phyloP scores from a whole-genome alignment of 2,888 invertebrate genomes.

The Melanchra persicariae region DNA sequence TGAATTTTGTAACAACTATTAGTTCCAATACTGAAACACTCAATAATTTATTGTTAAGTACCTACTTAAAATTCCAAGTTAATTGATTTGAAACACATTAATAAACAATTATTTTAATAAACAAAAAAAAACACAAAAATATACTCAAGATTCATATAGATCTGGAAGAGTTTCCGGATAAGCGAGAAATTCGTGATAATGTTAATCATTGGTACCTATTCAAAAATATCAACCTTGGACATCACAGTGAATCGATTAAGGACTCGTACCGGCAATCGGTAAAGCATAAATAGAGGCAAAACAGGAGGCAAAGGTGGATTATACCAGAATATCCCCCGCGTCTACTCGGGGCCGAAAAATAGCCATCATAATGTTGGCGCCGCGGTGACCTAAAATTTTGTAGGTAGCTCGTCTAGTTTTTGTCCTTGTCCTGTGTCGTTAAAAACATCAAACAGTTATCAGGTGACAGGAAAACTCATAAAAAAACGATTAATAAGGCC shows the following conservation, averaged over 20 bases:
- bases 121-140: too few species aligned
- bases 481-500: conserved; percentile 4
- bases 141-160: too few species aligned
- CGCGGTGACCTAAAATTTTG: conserved; percentile 27
- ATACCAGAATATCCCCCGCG: background rate
- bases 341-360: conserved; percentile 7
- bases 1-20: too few species aligned
- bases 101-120: too few species aligned
- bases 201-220: too few species aligned
- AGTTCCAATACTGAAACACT: too few species aligned
- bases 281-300: background rate
- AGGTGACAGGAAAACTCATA: background rate
- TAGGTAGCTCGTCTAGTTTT: conserved; percentile 22
- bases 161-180: too few species aligned
- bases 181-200: too few species aligned
- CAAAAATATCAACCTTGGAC: conserved; percentile 25
- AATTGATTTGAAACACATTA: too few species aligned
- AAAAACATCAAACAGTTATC: conserved; percentile 12
- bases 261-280: background rate
- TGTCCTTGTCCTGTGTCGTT: conserved; percentile 6
- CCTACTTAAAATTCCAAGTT: too few species aligned
- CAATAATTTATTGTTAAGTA: too few species aligned
- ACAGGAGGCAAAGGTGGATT: background rate
- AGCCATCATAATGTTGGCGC: conserved; percentile 31
- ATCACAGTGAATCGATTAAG: background rate